Evolutionary conservation across 2,888 invertebrate species (phyloP).

Genomic region (Microctonus hyperodae): DNA sequence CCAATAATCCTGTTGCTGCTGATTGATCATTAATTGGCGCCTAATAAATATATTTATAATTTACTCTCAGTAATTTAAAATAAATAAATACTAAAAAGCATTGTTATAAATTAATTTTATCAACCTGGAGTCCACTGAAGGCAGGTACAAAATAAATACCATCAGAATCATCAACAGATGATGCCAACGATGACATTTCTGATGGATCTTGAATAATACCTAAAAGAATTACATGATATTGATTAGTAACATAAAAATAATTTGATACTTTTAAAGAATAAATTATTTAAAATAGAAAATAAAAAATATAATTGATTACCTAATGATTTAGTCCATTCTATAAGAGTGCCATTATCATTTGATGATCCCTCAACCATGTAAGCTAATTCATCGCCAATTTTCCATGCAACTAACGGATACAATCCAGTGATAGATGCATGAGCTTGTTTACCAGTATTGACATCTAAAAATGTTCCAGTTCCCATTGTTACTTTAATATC

Average conservation of each 20-base stretch:
- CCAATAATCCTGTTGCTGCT: conserved; percentile 86
- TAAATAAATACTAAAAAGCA: not conserved
- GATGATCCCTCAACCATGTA: conserved; percentile 88
- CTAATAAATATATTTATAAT: conserved; percentile 63
- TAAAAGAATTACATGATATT: conserved; percentile 47
- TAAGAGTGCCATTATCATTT: conserved; percentile 86
- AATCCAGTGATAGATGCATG: conserved; percentile 85
- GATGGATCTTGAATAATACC: conserved; percentile 72
- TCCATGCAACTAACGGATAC: conserved; percentile 94
- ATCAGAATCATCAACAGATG: conserved; percentile 73
- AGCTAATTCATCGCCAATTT: conserved; percentile 67
- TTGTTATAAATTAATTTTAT: conserved; percentile 25
- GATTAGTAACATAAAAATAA: not conserved
- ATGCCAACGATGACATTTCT: conserved; percentile 74
- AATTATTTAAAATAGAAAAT: not conserved
- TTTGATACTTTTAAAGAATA: not conserved
- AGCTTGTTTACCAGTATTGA: conserved; percentile 79
- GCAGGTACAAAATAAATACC: conserved; percentile 90
- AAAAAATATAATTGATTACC: conserved; percentile 64
- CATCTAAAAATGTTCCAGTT: conserved; percentile 88
- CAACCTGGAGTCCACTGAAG: conserved; percentile 86
- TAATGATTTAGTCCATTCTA: conserved; percentile 82
- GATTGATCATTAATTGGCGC: conserved; percentile 88
- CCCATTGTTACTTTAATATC: conserved; percentile 90
- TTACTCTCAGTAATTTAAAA: not conserved